Evolutionary conservation across 2,797 vertebrate genomes (phyloP).

Genomic region (Numenius phaeopus): DNA sequence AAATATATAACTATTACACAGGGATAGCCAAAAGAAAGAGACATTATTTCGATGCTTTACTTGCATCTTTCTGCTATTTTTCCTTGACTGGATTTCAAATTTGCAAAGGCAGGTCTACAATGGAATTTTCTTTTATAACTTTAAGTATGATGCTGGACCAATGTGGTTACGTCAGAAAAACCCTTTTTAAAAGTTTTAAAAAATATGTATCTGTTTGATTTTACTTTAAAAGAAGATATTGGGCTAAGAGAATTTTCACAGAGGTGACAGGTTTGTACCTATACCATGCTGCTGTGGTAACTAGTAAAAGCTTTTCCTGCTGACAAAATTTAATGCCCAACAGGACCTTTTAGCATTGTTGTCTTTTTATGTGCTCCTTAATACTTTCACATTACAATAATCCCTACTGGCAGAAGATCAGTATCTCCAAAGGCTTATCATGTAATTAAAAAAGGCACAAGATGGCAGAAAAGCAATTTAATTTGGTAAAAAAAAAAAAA

Average conservation of each 20-base stretch:
- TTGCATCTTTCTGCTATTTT: neutral
- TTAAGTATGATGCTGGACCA: neutral
- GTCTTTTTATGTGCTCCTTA: neutral
- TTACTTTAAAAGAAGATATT: neutral
- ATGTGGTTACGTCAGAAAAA: neutral
- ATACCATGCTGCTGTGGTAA: neutral
- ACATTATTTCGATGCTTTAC: neutral
- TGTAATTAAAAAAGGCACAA: neutral
- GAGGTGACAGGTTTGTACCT: neutral
- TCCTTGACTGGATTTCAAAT: neutral
- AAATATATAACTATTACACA: neutral
- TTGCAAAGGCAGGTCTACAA: neutral
- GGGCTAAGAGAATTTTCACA: neutral
- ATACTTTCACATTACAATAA: neutral
- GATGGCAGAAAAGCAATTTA: neutral
- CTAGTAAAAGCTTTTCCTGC: neutral
- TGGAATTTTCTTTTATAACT: neutral
- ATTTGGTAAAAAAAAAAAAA: neutral
- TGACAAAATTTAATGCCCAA: neutral
- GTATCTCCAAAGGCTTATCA: neutral
- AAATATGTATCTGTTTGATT: neutral
- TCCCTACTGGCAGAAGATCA: neutral
- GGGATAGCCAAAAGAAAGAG: neutral
- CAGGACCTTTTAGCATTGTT: neutral
- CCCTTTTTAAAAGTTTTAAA: rapidly evolving